These are phyloP conservation scores for Alloplasta piceator DNA, from an alignment of 2,888 invertebrate species.

Conservation along the genomic window DNA sequence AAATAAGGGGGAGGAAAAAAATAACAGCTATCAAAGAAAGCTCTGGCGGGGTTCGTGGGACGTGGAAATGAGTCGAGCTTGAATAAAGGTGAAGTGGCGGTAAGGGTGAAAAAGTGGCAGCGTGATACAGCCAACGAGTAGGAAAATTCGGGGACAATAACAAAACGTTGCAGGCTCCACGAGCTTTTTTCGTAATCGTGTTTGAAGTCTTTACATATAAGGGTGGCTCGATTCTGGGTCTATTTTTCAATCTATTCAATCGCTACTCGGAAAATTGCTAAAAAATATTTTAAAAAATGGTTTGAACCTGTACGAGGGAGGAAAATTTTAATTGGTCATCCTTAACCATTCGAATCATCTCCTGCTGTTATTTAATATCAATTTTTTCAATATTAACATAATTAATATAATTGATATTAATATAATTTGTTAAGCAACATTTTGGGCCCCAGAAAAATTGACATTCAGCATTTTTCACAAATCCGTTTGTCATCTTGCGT, in stretches of 20 bases:
- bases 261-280: not conserved
- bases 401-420: too few relatives aligned
- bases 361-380: too few relatives aligned
- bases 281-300: not conserved
- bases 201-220: conserved; percentile 19
- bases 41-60: conserved; percentile 57
- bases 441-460: too few relatives aligned
- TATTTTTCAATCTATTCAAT: not conserved
- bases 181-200: conserved; percentile 22
- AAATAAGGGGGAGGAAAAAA: not conserved
- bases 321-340: too few relatives aligned
- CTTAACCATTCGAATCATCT: too few relatives aligned
- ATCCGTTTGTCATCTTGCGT: too few relatives aligned
- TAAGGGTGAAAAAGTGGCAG: conserved; percentile 62
- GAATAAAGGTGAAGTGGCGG: conserved; percentile 38
- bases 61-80: conserved; percentile 18
- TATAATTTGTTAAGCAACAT: too few relatives aligned
- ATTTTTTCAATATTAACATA: too few relatives aligned
- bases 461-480: too few relatives aligned
- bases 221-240: not conserved
- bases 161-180: conserved; percentile 40
- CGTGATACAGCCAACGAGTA: conserved; percentile 12
- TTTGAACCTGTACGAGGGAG: not conserved
- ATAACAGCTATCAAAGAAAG: conserved; percentile 31
- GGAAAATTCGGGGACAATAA: conserved; percentile 62